Conservation (phyloP, 1,140 invertebrate genomes). For the Tetraneura akinire region DNA sequence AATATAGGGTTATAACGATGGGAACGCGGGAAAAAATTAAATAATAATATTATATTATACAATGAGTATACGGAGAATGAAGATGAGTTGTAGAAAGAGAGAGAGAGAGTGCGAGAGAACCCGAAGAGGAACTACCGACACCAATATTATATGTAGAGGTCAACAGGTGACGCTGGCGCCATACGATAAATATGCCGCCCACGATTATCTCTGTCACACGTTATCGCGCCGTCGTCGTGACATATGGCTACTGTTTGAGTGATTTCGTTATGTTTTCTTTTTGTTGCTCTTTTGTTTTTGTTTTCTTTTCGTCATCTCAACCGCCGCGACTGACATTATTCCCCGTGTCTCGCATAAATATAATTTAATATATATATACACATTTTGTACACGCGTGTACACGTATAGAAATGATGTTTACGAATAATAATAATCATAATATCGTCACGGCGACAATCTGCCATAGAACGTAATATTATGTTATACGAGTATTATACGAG, state of each 20-base stretch:
- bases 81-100: not conserved
- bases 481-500: no score
- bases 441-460: slow-evolving; percentile 31
- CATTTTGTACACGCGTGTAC: no score
- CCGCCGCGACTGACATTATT: slow-evolving; percentile 13
- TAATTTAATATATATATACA: no score
- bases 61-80: not conserved
- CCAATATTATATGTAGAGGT: slow-evolving; percentile 21
- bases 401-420: no score
- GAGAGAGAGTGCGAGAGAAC: not conserved
- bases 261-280: slow-evolving; percentile 40
- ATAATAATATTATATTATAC: not conserved
- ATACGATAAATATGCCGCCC: slow-evolving; percentile 40
- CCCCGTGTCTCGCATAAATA: not conserved
- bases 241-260: slow-evolving; percentile 43
- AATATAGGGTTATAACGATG: no score
- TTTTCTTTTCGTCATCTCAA: slow-evolving; percentile 16
- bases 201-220: not conserved
- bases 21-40: no score
- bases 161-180: slow-evolving; percentile 51
- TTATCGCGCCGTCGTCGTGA: slow-evolving; percentile 20
- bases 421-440: slow-evolving; percentile 39
- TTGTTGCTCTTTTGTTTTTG: slow-evolving; percentile 36
- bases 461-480: not conserved
- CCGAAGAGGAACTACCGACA: not conserved